These are phyloP conservation scores for Platycercus adscitus DNA, from an alignment of 2,113 vertebrate species.

Conservation along the genomic window DNA sequence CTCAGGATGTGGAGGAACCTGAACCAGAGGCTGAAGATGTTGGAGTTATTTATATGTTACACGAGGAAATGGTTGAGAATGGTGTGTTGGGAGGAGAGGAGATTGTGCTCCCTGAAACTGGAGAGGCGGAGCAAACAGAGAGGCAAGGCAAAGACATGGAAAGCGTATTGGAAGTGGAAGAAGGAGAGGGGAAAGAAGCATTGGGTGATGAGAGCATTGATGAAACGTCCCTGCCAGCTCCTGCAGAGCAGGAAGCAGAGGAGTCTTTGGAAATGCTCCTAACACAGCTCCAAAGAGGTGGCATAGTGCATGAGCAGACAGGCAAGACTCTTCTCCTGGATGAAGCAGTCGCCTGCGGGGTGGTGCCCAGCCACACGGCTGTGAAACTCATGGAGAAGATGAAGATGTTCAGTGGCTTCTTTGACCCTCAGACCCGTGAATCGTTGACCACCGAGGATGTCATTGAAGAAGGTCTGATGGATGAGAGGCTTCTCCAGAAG, in stretches of 20 bases:
- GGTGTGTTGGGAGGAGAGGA: not conserved
- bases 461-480: slow-evolving; percentile 85
- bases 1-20: not conserved
- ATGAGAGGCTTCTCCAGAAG: slow-evolving; percentile 87
- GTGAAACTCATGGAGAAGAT: slow-evolving; percentile 88
- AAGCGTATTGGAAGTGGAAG: not conserved
- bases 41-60: not conserved
- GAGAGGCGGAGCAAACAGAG: not conserved
- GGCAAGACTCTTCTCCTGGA: slow-evolving; percentile 83
- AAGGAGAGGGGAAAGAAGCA: not conserved
- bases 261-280: slow-evolving; percentile 74
- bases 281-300: slow-evolving; percentile 80
- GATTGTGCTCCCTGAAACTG: not conserved
- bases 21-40: not conserved
- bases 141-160: not conserved
- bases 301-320: slow-evolving; percentile 76
- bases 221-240: not conserved
- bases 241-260: slow-evolving; percentile 47
- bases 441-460: slow-evolving; percentile 85
- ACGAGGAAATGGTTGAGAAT: not conserved
- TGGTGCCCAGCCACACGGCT: slow-evolving; percentile 84
- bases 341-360: slow-evolving; percentile 81
- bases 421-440: slow-evolving; percentile 80
- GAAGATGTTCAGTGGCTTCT: slow-evolving; percentile 89
- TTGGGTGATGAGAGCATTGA: not conserved